Percentiles rank a stretch among this genome's conserved stretches.
Conservation (phyloP, 2,113 vertebrate species). For the Anhinga anhinga region DNA sequence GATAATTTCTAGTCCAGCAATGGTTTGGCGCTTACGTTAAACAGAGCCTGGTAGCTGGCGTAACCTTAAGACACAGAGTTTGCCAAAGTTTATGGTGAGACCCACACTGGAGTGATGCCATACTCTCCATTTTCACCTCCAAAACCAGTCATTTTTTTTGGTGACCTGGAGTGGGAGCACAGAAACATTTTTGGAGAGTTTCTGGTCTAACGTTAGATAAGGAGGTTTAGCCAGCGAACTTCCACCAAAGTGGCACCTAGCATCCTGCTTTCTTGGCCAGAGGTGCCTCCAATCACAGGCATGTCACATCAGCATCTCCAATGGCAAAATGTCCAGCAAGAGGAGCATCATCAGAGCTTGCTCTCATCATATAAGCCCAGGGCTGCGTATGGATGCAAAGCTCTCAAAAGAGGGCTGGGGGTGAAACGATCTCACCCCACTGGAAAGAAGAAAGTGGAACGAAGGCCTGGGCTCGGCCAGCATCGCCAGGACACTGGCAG, state of each 20-base stretch:
- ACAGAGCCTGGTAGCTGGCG: not conserved
- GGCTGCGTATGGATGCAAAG: not conserved
- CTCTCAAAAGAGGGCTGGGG: not conserved
- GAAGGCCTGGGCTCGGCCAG: not conserved
- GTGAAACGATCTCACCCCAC: not conserved
- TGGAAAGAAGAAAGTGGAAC: not conserved
- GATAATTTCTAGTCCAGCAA: not conserved
- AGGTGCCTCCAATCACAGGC: not conserved
- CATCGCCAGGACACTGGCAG: fast-evolving
- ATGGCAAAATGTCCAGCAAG: fast-evolving
- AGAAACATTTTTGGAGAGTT: not conserved
- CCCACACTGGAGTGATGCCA: not conserved
- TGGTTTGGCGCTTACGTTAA: not conserved
- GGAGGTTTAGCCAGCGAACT: not conserved
- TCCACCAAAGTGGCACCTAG: not conserved
- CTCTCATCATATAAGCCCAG: not conserved
- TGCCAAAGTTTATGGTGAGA: not conserved
- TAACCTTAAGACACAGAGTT: not conserved
- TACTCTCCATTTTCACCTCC: not conserved
- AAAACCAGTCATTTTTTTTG: not conserved
- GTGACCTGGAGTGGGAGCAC: not conserved
- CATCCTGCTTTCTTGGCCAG: not conserved
- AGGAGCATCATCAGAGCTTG: not conserved
- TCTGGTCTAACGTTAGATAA: not conserved
- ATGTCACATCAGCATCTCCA: not conserved